A percentile compares a stretch with the other conserved stretches of the same genome.
These are phyloP conservation scores for Meloidogyne floridensis DNA, from an alignment of 1,140 invertebrate species.

Conservation along the genomic window DNA sequence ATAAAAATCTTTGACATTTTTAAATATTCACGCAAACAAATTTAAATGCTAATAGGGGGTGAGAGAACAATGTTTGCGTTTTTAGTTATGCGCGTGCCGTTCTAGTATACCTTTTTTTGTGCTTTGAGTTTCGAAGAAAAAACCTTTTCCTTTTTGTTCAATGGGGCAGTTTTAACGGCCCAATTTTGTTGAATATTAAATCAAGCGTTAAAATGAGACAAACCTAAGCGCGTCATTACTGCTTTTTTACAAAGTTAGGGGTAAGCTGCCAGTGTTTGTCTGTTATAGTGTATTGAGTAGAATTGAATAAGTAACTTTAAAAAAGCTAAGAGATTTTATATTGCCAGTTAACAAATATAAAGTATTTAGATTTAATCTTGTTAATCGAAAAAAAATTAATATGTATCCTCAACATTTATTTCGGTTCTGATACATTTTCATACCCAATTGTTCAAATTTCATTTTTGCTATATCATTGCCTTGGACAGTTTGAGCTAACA, in stretches of 20 bases:
- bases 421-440: not conserved
- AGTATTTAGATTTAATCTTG: too few relatives aligned
- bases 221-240: slow-evolving; percentile 4
- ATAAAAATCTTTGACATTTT: not conserved
- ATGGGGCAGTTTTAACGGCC: not conserved
- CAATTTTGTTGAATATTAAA: slow-evolving; percentile 7
- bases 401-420: not conserved
- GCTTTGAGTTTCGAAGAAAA: slow-evolving; percentile 2
- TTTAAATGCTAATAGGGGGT: not conserved
- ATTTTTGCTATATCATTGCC: not conserved
- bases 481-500: not conserved
- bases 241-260: not conserved
- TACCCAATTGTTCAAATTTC: not conserved
- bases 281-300: not conserved
- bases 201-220: not conserved
- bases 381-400: too few relatives aligned
- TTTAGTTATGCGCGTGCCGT: slow-evolving; percentile 3
- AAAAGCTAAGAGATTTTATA: too few relatives aligned
- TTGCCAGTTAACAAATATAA: too few relatives aligned
- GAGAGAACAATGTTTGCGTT: not conserved
- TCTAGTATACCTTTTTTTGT: not conserved
- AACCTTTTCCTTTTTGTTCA: not conserved
- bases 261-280: not conserved
- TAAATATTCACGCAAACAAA: not conserved
- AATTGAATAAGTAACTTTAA: not conserved